A percentile compares a stretch with the other conserved stretches of the same genome.
Conservation (phyloP, 2,113 vertebrate genomes). For the Tragelaphus buxtoni region DNA sequence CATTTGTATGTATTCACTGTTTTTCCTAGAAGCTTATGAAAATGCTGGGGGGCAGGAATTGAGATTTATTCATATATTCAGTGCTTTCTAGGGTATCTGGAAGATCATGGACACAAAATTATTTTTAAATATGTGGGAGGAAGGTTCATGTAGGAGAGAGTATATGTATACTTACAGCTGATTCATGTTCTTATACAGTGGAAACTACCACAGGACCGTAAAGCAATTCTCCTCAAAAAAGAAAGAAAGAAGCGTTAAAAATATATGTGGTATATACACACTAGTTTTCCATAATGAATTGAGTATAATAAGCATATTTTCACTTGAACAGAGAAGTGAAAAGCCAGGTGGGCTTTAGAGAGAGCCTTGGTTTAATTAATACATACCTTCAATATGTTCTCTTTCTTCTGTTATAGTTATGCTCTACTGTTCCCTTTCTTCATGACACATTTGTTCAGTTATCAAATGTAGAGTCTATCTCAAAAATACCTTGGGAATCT, state of each 20-base stretch:
- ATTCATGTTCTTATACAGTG: background rate
- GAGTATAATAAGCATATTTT: background rate
- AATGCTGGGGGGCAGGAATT: background rate
- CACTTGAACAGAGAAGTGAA: background rate
- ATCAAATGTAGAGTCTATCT: slow-evolving; percentile 37
- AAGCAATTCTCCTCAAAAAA: background rate
- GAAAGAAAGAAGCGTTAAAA: background rate
- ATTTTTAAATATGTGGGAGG: background rate
- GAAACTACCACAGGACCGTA: background rate
- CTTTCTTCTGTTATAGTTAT: background rate
- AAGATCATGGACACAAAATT: background rate
- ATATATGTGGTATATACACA: background rate
- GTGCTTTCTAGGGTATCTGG: background rate
- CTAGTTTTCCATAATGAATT: background rate
- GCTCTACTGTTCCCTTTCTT: background rate
- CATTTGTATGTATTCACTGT: background rate
- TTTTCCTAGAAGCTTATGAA: background rate
- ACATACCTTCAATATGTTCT: background rate
- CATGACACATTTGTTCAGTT: slow-evolving; percentile 1
- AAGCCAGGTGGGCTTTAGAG: background rate
- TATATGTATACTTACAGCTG: background rate
- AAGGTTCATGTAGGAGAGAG: background rate
- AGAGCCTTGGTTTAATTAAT: background rate
- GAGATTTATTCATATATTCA: background rate
- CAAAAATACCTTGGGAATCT: background rate